phyloP scores from a whole-genome alignment of 2,113 vertebrate genomes.

The Aythya baeri region DNA sequence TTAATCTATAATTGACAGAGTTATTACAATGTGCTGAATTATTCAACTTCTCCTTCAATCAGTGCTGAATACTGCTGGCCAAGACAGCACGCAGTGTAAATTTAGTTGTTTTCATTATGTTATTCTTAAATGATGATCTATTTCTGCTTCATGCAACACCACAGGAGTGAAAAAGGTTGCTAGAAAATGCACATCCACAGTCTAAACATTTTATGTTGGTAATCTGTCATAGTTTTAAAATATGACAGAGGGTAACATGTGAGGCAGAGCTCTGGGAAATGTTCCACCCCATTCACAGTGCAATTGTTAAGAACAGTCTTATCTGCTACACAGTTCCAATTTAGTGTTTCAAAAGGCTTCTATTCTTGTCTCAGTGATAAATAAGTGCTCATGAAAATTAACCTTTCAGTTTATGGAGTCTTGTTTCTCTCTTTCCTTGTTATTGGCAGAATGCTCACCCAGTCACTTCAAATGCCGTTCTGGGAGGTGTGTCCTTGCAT shows the following conservation, averaged over 20 bases:
- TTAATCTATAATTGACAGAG: not conserved
- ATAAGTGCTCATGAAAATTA: not conserved
- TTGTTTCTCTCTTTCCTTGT: constrained; percentile 39
- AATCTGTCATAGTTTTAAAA: not conserved
- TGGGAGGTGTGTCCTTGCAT: constrained; percentile 88
- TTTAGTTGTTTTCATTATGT: not conserved
- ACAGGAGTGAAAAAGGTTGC: not conserved
- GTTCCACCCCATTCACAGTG: not conserved
- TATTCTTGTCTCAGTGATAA: not conserved
- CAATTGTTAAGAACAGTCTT: not conserved
- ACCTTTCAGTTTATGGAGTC: not conserved
- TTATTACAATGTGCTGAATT: not conserved
- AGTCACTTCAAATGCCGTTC: constrained; percentile 95
- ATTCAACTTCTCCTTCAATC: not conserved
- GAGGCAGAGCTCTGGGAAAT: not conserved
- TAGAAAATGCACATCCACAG: not conserved
- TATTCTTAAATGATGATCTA: not conserved
- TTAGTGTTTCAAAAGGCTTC: not conserved
- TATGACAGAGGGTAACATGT: not conserved
- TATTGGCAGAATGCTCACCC: constrained; percentile 90
- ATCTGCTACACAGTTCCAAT: not conserved
- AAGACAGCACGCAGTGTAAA: not conserved
- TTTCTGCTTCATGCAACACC: not conserved
- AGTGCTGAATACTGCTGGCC: not conserved
- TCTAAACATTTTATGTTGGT: not conserved